A percentile compares a stretch with the other conserved stretches of the same genome.
Conservation (phyloP, 2,888 invertebrate species). For the Ceramica pisi region DNA sequence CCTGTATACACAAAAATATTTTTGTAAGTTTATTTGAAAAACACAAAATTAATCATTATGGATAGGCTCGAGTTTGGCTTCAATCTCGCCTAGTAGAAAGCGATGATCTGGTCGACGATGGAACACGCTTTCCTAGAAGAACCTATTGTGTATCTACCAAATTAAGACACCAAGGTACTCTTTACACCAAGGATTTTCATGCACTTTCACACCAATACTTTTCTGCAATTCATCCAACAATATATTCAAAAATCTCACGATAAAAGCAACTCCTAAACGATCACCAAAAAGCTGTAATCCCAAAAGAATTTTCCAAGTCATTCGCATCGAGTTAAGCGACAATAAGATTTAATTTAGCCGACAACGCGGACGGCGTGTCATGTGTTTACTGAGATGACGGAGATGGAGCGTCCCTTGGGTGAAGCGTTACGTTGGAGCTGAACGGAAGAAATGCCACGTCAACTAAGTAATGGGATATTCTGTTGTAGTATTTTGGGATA, state of each 20-base stretch:
- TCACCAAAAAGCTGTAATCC: conserved; percentile 50
- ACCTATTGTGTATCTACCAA: too few relatives aligned
- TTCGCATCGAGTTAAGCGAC: conserved; percentile 73
- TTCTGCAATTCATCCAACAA: conserved; percentile 11
- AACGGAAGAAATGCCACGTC: conserved; percentile 58
- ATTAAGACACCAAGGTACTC: too few relatives aligned
- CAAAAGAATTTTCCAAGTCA: conserved; percentile 72
- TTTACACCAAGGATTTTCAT: too few relatives aligned
- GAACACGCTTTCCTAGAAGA: too few relatives aligned
- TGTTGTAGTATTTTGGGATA: conserved; percentile 31
- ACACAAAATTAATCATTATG: too few relatives aligned
- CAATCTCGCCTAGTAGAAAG: too few relatives aligned
- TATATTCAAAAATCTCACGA: conserved; percentile 17
- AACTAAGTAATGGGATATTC: conserved; percentile 50
- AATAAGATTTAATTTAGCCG: conserved; percentile 81
- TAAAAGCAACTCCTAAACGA: conserved; percentile 19
- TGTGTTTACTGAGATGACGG: conserved; percentile 72
- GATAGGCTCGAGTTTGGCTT: too few relatives aligned
- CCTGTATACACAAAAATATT: too few relatives aligned
- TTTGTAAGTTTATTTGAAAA: too few relatives aligned
- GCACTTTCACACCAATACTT: not conserved
- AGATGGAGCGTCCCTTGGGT: conserved; percentile 83
- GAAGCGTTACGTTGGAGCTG: conserved; percentile 56
- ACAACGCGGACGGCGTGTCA: conserved; percentile 69
- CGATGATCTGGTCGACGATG: too few relatives aligned